Evolutionary conservation across 2,113 vertebrate genomes (phyloP).

Genomic region (Haemorhous mexicanus): DNA sequence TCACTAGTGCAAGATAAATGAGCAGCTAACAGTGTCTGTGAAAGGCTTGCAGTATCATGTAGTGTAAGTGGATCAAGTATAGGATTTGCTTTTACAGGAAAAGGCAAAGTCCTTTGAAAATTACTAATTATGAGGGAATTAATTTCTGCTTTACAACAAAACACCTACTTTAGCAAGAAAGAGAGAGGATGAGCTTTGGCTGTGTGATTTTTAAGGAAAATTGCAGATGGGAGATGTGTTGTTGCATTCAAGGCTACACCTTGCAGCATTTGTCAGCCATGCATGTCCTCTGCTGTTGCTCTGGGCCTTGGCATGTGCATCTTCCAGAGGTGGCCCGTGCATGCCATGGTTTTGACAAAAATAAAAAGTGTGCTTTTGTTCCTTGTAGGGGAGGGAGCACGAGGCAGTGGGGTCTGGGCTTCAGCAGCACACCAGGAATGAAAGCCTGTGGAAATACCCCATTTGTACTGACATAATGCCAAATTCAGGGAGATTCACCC

Average conservation of each 20-base stretch:
- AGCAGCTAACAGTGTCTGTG: conserved; percentile 11
- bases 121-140: neutral
- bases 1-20: conserved; percentile 40
- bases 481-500: neutral
- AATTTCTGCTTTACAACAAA: neutral
- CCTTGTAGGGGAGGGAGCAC: rapidly evolving
- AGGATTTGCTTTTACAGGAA: neutral
- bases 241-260: neutral
- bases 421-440: rapidly evolving
- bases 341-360: neutral
- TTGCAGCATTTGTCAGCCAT: neutral
- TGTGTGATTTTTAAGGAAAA: neutral
- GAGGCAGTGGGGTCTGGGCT: rapidly evolving
- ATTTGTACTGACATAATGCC: neutral
- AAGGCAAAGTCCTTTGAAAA: neutral
- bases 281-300: neutral
- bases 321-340: rapidly evolving
- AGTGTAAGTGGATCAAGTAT: neutral
- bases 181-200: neutral
- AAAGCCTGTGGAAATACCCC: neutral
- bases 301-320: neutral
- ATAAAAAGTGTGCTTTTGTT: neutral
- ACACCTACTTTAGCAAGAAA: neutral
- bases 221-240: neutral
- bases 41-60: neutral